These are phyloP conservation scores for Melinopterus prodromus DNA, from an alignment of 2,888 invertebrate species.

Conservation along the genomic window DNA sequence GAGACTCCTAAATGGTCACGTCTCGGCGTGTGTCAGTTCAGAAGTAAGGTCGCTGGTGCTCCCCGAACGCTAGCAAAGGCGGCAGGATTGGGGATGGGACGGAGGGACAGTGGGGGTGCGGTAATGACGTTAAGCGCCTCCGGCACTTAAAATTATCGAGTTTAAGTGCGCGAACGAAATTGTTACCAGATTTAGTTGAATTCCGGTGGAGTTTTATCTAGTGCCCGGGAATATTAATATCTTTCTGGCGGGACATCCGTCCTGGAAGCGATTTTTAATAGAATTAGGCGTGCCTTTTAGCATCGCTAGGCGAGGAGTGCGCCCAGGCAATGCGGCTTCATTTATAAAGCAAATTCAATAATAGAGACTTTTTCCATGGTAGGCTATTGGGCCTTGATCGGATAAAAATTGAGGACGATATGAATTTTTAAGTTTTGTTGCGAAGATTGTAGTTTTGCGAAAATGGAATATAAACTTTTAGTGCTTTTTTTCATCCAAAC, in stretches of 20 bases:
- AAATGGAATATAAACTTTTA: too few relatives aligned
- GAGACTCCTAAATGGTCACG: constrained; percentile 26
- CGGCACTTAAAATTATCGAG: constrained; percentile 24
- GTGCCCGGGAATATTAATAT: constrained; percentile 12
- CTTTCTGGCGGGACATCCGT: neutral
- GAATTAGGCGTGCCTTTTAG: neutral
- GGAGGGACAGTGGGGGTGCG: neutral
- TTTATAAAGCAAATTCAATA: neutral
- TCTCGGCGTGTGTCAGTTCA: constrained; percentile 21
- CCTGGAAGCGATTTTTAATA: neutral
- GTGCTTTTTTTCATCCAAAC: too few relatives aligned
- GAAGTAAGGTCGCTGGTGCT: neutral
- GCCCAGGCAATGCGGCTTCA: neutral
- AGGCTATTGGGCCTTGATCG: too few relatives aligned
- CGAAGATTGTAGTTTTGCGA: too few relatives aligned
- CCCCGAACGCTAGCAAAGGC: neutral
- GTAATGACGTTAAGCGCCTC: constrained; percentile 22
- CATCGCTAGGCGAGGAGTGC: neutral
- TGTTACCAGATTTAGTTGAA: constrained; percentile 22
- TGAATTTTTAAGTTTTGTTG: too few relatives aligned
- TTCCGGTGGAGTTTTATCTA: constrained; percentile 22
- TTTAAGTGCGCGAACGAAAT: constrained; percentile 23
- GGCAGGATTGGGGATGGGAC: constrained; percentile 5
- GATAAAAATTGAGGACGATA: too few relatives aligned
- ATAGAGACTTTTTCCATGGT: neutral